These are phyloP conservation scores for Proteles cristata DNA, from an alignment of 2,113 vertebrate species.

Conservation along the genomic window DNA sequence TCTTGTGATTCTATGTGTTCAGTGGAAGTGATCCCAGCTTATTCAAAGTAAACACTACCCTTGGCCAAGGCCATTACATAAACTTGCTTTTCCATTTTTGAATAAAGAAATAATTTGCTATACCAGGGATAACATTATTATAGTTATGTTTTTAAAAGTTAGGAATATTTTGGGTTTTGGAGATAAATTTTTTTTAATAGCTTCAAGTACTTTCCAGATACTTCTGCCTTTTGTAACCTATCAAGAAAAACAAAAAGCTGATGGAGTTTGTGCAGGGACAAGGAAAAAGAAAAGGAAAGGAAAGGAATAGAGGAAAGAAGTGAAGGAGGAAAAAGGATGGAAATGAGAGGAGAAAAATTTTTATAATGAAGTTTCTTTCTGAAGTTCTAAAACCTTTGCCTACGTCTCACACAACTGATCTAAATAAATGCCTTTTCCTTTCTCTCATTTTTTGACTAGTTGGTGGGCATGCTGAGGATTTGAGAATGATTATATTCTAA, in stretches of 20 bases:
- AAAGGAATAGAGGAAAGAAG: not conserved
- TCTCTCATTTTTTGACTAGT: not conserved
- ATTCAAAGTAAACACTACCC: not conserved
- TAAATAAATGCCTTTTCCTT: not conserved
- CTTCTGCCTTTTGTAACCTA: constrained; percentile 5
- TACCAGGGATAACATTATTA: not conserved
- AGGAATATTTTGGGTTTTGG: not conserved
- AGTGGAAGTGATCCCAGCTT: not conserved
- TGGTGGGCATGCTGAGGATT: not conserved
- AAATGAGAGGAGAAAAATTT: not conserved
- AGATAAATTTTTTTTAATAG: not conserved
- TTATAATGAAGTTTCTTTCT: not conserved
- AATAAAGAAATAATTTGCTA: not conserved
- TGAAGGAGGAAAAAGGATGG: not conserved
- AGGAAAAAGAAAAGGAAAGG: not conserved
- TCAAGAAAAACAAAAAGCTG: not conserved
- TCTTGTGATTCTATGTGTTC: not conserved
- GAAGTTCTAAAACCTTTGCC: not conserved
- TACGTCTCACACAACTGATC: not conserved
- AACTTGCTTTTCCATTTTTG: not conserved
- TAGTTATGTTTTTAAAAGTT: not conserved
- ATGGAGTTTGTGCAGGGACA: not conserved
- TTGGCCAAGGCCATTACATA: not conserved
- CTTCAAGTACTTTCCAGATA: not conserved
- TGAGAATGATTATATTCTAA: not conserved